phyloP scores from a whole-genome alignment of 2,888 invertebrate genomes.

The Tolmerus cingulatus region DNA sequence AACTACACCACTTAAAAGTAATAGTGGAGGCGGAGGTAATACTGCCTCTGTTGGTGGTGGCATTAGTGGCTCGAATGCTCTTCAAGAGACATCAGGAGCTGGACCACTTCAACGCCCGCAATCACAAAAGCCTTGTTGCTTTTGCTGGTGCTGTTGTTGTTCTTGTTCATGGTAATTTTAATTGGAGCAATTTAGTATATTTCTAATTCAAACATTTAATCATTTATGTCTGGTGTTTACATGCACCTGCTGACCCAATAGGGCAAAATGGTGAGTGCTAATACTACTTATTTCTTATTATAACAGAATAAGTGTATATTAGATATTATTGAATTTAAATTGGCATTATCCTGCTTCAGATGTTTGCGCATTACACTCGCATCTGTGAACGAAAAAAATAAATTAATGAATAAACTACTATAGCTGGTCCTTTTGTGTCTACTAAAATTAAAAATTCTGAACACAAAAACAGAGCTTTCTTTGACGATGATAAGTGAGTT shows the following conservation, averaged over 20 bases:
- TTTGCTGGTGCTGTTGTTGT: constrained; percentile 76
- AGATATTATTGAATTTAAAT: background rate
- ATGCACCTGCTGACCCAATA: constrained; percentile 67
- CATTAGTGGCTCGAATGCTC: constrained; percentile 56
- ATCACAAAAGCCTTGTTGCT: constrained; percentile 70
- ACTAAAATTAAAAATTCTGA: background rate
- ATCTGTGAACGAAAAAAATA: too few species aligned
- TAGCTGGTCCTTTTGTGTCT: background rate
- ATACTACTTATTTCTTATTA: background rate
- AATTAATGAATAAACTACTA: too few species aligned
- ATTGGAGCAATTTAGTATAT: background rate
- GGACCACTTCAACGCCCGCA: constrained; percentile 61
- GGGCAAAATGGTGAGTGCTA: constrained; percentile 62
- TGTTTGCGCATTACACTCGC: too few species aligned
- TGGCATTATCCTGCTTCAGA: background rate
- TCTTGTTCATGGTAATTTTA: constrained; percentile 72
- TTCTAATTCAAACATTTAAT: constrained; percentile 28
- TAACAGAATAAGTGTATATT: background rate
- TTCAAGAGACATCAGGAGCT: constrained; percentile 59
- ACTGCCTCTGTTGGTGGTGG: constrained; percentile 53
- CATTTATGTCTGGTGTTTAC: constrained; percentile 50
- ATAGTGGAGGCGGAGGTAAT: constrained; percentile 56
- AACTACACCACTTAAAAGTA: constrained; percentile 51
- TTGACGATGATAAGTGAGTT: background rate
- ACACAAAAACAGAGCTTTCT: background rate